Percentiles rank a stretch among this genome's conserved stretches.
phyloP scores from a whole-genome alignment of 2,797 vertebrate species.

The Notolepis coatsorum region DNA sequence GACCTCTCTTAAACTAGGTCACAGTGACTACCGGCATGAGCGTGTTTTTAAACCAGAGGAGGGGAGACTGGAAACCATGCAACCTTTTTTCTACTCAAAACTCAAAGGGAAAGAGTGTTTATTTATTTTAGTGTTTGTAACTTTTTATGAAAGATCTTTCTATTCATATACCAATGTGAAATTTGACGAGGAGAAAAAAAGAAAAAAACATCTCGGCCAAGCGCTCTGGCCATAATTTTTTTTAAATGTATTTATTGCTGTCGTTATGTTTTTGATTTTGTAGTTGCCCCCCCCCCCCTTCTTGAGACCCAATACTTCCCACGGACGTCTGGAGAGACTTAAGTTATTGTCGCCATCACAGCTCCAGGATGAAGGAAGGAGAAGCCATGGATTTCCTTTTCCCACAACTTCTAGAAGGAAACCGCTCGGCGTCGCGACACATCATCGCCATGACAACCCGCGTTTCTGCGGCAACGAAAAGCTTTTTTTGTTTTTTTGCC shows the following conservation, averaged over 20 bases:
- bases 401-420: slow-evolving; percentile 21
- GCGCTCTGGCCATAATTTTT: slow-evolving; percentile 53
- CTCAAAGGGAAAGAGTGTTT: slow-evolving; percentile 91
- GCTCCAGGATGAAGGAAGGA: slow-evolving; percentile 4
- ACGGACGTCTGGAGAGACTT: slow-evolving; percentile 1
- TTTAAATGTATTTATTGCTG: slow-evolving; percentile 72
- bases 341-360: slow-evolving; percentile 3
- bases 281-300: slow-evolving; percentile 22
- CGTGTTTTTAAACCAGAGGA: slow-evolving; percentile 36
- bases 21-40: slow-evolving; percentile 22
- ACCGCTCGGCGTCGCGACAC: slow-evolving; percentile 7
- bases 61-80: slow-evolving; percentile 72
- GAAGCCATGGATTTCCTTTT: neutral
- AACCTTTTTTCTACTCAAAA: slow-evolving; percentile 90
- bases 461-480: too few relatives aligned
- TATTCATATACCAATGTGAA: slow-evolving; percentile 84
- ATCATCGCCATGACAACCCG: slow-evolving; percentile 15
- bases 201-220: slow-evolving; percentile 28
- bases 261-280: slow-evolving; percentile 33
- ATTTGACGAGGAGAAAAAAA: slow-evolving; percentile 54
- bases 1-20: slow-evolving; percentile 25
- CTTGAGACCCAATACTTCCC: slow-evolving; percentile 21
- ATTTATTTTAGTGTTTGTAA: slow-evolving; percentile 99
- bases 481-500: slow-evolving; percentile 26
- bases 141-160: slow-evolving; percentile 96